Percentiles rank a stretch among this genome's conserved stretches.
phyloP scores from a whole-genome alignment of 2,797 vertebrate genomes.

The Hydrocynus forskahlii region DNA sequence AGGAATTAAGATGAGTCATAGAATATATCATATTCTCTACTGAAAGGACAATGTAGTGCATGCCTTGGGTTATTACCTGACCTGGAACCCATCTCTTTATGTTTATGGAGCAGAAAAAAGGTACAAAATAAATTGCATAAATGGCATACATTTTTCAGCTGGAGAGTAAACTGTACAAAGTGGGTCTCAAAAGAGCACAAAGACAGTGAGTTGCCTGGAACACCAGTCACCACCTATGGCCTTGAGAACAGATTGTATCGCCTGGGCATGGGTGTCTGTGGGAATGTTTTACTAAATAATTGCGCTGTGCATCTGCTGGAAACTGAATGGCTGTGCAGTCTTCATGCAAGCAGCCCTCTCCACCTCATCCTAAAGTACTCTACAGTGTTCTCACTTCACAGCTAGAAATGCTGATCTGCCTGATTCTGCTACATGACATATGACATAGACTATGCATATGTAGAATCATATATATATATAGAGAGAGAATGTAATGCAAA shows the following conservation, averaged over 20 bases:
- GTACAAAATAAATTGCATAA: conserved; percentile 14
- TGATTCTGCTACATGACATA: too few species aligned
- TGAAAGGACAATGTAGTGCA: too few species aligned
- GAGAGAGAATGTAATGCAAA: too few species aligned
- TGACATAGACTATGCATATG: too few species aligned
- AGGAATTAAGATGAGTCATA: too few species aligned
- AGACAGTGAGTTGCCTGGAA: not conserved
- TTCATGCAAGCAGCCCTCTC: not conserved
- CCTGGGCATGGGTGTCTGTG: not conserved
- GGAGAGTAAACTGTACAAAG: not conserved
- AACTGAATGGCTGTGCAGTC: not conserved
- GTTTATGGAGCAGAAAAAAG: conserved; percentile 19
- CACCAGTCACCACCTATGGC: not conserved
- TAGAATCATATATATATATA: too few species aligned
- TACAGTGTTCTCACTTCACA: not conserved
- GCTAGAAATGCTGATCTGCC: not conserved
- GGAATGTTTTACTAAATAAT: not conserved
- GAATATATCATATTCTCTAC: too few species aligned
- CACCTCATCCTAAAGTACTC: not conserved
- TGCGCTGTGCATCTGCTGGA: not conserved
- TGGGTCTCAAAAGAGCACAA: not conserved
- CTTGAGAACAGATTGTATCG: not conserved
- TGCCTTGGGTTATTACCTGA: too few species aligned
- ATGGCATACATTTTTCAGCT: not conserved
- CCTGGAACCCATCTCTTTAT: not conserved